Percentiles rank a stretch among this genome's conserved stretches.
Evolutionary conservation across 2,113 vertebrate species (phyloP).

Genomic region (Sorex araneus): DNA sequence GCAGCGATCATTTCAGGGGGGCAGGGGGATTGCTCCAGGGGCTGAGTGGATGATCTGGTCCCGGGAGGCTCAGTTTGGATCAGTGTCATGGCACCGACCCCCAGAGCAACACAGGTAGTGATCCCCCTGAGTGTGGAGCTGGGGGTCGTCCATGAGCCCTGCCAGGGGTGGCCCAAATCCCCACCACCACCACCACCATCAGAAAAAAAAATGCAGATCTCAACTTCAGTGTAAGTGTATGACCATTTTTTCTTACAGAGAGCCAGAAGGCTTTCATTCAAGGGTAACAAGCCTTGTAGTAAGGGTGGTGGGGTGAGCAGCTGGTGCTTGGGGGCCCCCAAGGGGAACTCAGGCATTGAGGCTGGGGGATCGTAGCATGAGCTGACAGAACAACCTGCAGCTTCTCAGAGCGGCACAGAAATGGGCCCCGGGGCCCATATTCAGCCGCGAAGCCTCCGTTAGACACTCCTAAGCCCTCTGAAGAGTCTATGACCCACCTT

Average conservation of each 20-base stretch:
- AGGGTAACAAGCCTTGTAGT: not conserved
- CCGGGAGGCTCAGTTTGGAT: too few species aligned
- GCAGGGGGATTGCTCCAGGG: too few species aligned
- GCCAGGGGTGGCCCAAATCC: too few species aligned
- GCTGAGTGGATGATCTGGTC: too few species aligned
- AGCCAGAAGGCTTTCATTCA: not conserved
- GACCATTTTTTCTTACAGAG: not conserved
- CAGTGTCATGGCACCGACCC: too few species aligned
- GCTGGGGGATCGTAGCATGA: not conserved
- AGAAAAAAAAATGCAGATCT: not conserved
- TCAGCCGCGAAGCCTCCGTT: not conserved
- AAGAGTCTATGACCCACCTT: not conserved
- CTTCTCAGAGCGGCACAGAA: not conserved
- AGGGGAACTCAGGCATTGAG: not conserved
- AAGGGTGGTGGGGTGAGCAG: not conserved
- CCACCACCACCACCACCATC: too few species aligned
- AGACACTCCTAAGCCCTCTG: not conserved
- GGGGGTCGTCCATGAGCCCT: too few species aligned
- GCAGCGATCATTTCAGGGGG: not conserved
- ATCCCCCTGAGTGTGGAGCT: too few species aligned
- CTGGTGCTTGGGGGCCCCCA: not conserved
- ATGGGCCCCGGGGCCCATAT: not conserved
- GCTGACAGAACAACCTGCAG: not conserved
- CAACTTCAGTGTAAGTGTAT: not conserved
- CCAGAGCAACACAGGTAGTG: too few species aligned